Evolutionary conservation across 2,113 vertebrate species (phyloP), one percentile per base, ranked within the genome.

Genomic region (Columba livia): DNA sequence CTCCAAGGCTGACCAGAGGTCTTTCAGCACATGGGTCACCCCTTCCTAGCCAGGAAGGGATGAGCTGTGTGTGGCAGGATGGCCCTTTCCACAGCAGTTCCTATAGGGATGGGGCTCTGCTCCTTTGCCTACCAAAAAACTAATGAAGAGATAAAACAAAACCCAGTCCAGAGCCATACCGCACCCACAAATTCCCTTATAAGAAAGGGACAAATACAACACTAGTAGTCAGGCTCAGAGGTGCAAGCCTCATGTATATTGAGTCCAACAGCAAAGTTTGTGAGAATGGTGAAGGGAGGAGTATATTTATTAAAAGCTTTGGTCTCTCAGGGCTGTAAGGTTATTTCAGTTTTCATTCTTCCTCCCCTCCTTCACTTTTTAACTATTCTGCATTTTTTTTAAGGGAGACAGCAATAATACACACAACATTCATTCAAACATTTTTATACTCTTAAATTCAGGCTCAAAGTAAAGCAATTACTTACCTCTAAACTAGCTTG

Each of bases 401-500:
- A 47, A 82, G 61, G 57, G 12, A 96, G 60, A 60, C 14, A 60
- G 64, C 32, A 66, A 42, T 77, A 90, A 58, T 14, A 40, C 5
- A 4, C 0, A 0, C 20, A 80, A 36, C 38, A 14, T 78, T 57
- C 53, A 79, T 87, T 90, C 78, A 72, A 72, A 69, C 12, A 54
- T 61, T 88, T 85, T 80, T 61, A 61, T 40, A 65, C 65, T 64
- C 61, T 29, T 79, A 88, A 85, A 87, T 88, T 71, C 53, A 82
- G 32, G 26, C 51, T 79, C 73, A 92, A 81, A 89, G 88, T 56
- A 91, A 93, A 90, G 79, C 84, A 72, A 70, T 85, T 56, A 94
- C 98, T 97, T 98, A 99, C 99, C 99, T 99, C 99, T 91, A 99
- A 97, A 96, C 99, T 99, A 89, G 99, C 99, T 34, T 99, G 98